Base-by-base conservation (phyloP, 2,888 invertebrate species). In the Ypsolopha scabrella region DNA sequence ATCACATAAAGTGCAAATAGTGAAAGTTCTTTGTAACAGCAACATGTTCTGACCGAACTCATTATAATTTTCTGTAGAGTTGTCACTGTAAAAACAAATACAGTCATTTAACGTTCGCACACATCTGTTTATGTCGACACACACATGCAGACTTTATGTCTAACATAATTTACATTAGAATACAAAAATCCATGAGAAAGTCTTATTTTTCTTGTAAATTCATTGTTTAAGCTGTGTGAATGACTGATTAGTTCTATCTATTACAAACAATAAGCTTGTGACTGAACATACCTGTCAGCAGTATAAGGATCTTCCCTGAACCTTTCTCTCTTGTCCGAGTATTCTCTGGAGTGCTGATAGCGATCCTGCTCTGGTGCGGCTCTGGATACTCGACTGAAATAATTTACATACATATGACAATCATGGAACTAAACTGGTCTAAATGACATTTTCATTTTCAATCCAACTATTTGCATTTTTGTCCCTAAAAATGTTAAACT, bases 51-150 rank as follows among this genome's bases (percentile, higher is more conserved):
- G 74, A 80, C 71, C 63, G 60, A 70, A 72, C 58, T 73, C 78
- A 80, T 74, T 73, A 85, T 61, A 72, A 80, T 73, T 78, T 78
- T 80, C 81, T 80, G 85, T 79, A 72, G 86, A 79, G 80, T 69
- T 65, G 81, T 72, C 83, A 85, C 85, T 86, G 86, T 83, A 86
- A 86, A 85, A 83, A 86, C 72, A 86, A 86, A 86, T 81, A 77
- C 75, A 80, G 72, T 77, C 64, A 72, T 82, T 81, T 81, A 81
- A 76, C 37, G 69, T 67, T 67, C 73, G 71, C 63, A 68, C 66
- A 64, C 64, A 50, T 54, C 24, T 56, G 53, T 58, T 51, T 54
- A 52, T 60, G 61, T 57, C 62, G 64, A 66, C 62, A 67, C 65
- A 67, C 60, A 64, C 73, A 76, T 75, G 70, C 75, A 46, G 43